Base-by-base conservation (phyloP, 2,888 invertebrate species). In the Lamproptera curius region DNA sequence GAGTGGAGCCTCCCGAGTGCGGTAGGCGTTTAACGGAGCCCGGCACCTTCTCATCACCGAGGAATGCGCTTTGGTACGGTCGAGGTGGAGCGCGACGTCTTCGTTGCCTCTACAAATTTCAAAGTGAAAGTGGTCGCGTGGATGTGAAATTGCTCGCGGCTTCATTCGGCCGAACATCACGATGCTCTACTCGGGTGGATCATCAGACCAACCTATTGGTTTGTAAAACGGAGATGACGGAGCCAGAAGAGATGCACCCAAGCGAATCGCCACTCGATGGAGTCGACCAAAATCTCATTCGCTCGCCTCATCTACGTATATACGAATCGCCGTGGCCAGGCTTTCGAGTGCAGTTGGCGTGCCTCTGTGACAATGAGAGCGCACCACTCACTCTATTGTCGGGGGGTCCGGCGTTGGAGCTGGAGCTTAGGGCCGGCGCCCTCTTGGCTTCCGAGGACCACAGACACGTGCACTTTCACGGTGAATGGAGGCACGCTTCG, bases 41-140 rank as follows among this genome's bases (percentile, higher is more conserved):
- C 8, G 85, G 82, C 56, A 89, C 92, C 20, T 93, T 95, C 63
- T 91, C 94, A 0, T 89, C 93, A 34, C 91, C 94, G 55, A 93
- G 93, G 11, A 95, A 95, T 73, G 93, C 95, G 1, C 92, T 96
- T 69, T 90, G 96, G 63, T 96, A 92, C 70, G 96, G 96, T 0
- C 89, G 96, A 35, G 96, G 96, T 0, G 96, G 96, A 3, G 92
- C 93, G 23, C 90, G 89, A 53, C 92, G 92, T 55, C 76, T 95
- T 46, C 93, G 94, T 47, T 96, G 95, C 71, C 89, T 93, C 44
- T 95, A 94, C 71, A 90, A 95, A 49, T 89, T 95, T 57, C 92
- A 93, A 68, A 92, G 93, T 0, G 90, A 89, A 11, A 77, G 89
- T 0, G 91, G 91, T 16, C 93, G 92, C 61, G 86, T 92, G 40